Evolutionary conservation across 2,888 invertebrate species (phyloP).

Genomic region (Eupithecia dodoneata): DNA sequence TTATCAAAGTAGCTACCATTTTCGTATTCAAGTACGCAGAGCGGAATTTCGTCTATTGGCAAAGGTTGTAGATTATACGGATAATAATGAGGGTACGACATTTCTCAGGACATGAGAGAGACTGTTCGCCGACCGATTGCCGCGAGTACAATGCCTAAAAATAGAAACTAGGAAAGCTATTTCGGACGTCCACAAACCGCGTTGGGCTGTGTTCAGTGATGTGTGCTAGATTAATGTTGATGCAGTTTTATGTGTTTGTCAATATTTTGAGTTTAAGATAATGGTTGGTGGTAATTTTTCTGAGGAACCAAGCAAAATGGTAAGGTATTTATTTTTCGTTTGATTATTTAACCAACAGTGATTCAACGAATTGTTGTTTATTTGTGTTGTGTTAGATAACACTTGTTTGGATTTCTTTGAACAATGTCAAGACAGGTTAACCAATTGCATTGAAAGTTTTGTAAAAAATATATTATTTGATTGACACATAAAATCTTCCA

Average conservation of each 20-base stretch:
- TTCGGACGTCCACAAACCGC: slow-evolving; percentile 56
- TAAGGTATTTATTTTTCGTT: slow-evolving; percentile 21
- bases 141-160: slow-evolving; percentile 64
- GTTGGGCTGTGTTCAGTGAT: slow-evolving; percentile 36
- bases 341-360: background rate
- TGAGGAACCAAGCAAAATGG: slow-evolving; percentile 40
- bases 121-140: slow-evolving; percentile 51
- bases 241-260: slow-evolving; percentile 29
- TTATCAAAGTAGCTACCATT: slow-evolving; percentile 44
- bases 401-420: slow-evolving; percentile 3
- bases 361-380: background rate
- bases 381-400: slow-evolving; percentile 21
- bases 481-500: too few relatives aligned
- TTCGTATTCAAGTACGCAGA: slow-evolving; percentile 80
- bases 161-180: slow-evolving; percentile 78
- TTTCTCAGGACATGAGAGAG: slow-evolving; percentile 45
- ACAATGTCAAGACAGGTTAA: slow-evolving; percentile 26
- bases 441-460: background rate
- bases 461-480: too few relatives aligned
- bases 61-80: slow-evolving; percentile 68
- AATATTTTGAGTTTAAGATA: slow-evolving; percentile 36
- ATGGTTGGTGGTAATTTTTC: slow-evolving; percentile 36
- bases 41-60: slow-evolving; percentile 78
- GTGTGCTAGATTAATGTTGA: slow-evolving; percentile 31
- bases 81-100: slow-evolving; percentile 58